Conservation (phyloP, 2,113 vertebrate genomes). For the Prolemur simus region DNA sequence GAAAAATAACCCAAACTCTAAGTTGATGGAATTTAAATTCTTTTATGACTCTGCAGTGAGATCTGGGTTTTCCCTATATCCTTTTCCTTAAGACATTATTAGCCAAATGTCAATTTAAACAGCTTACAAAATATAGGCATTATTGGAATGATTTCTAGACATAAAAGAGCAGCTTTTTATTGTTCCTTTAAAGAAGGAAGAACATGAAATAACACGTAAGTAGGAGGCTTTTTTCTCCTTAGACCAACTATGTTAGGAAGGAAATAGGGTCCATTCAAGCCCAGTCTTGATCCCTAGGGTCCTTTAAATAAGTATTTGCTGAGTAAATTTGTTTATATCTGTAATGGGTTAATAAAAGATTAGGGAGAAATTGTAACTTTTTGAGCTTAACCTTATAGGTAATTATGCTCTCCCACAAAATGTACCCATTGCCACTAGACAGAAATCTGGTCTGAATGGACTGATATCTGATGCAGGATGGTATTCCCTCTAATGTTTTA, state of each 20-base stretch:
- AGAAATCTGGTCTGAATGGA: neutral
- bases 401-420: neutral
- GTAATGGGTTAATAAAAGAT: neutral
- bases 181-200: neutral
- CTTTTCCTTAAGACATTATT: neutral
- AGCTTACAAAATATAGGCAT: neutral
- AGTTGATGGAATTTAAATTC: neutral
- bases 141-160: slow-evolving; percentile 1
- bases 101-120: neutral
- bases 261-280: neutral
- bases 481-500: neutral
- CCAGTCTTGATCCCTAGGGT: neutral
- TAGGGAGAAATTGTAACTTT: neutral
- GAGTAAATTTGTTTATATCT: neutral
- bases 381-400: neutral
- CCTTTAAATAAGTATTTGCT: neutral
- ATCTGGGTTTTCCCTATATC: neutral
- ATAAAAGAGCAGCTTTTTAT: neutral
- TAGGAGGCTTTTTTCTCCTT: neutral
- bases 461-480: neutral
- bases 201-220: neutral
- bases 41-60: neutral
- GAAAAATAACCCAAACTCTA: neutral
- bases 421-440: neutral
- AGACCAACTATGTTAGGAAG: neutral